Base-by-base conservation (phyloP, 2,113 vertebrate genomes). In the Catagonus wagneri region DNA sequence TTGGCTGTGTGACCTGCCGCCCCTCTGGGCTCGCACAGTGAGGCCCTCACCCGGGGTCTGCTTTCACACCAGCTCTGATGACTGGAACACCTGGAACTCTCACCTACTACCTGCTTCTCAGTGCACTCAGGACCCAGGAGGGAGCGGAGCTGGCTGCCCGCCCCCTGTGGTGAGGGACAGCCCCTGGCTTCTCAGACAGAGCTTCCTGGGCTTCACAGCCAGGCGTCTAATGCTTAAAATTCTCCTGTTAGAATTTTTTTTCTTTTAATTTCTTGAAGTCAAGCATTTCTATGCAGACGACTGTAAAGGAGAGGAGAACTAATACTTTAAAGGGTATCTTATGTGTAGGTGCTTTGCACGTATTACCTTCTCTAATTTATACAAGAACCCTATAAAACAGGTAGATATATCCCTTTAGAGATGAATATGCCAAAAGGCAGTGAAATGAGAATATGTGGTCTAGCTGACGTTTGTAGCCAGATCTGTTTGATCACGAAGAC, bases 201-300 rank as follows among this genome's bases (percentile, higher is more conserved):
- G 2, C 20, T 90, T 87, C 80, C 34, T 71, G 8, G 4, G 2
- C 36, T 58, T 22, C 56, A 63, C 20, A 17, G 0, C 11, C 15
- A 69, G 7, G 2, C 58, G 65, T 56, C 66, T 68, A 69, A 29
- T n/a, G 14, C 58, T 91, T 75, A 65, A 17, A 83, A 74, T 29
- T 86, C 32, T 74, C 12, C 34, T 72, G 0, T 58, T 83, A n/a
- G 20, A 90, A 65, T 44, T 44, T 44, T 44, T 44, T 44, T 44
- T 8, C 34, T 69, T 50, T 61, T n/a, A n/a, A 68, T 85, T 92
- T 90, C 32, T 91, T 83, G 78, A 69, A 34, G 20, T 84, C 60
- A 75, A 76, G 56, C 34, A 95, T 58, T 75, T 71, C 13, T 22
- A 66, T 56, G 52, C 29, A 83, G 52, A 27, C 11, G 79, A 68